Conservation (phyloP, 2,113 vertebrate genomes). For the Hoplias malabaricus region DNA sequence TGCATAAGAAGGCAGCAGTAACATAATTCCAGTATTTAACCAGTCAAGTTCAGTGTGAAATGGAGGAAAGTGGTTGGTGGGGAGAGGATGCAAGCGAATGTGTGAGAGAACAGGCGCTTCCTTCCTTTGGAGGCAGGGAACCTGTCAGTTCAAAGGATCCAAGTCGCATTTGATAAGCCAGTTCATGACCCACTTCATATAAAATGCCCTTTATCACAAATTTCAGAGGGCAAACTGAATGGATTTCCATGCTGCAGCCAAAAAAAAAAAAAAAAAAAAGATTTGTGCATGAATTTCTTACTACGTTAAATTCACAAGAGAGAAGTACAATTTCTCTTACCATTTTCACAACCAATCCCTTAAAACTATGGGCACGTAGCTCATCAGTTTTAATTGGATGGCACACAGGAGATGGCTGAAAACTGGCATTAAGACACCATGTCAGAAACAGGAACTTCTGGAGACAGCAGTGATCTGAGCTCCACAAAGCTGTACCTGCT, state of each 20-base stretch:
- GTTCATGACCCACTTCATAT: constrained; percentile 37
- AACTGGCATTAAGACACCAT: background rate
- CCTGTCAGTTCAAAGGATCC: constrained; percentile 63
- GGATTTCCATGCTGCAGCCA: background rate
- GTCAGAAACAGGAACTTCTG: background rate
- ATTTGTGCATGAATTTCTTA: background rate
- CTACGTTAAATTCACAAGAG: background rate
- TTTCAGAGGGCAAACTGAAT: constrained; percentile 42
- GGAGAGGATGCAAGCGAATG: constrained; percentile 1
- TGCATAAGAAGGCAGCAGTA: background rate
- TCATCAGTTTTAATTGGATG: constrained; percentile 41
- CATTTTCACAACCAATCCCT: background rate
- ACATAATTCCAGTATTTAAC: constrained; percentile 29
- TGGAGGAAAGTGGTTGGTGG: constrained; percentile 2
- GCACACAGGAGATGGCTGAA: background rate
- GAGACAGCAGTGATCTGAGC: constrained; percentile 18
- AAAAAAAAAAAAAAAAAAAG: constrained; percentile 2
- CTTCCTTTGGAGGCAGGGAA: constrained; percentile 56
- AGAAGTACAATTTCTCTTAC: background rate
- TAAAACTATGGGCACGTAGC: background rate
- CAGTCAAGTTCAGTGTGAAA: constrained; percentile 13
- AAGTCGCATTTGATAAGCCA: constrained; percentile 42
- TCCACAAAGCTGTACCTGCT: background rate
- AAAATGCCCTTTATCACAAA: constrained; percentile 49
- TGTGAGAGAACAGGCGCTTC: constrained; percentile 36